Base-by-base conservation (phyloP, 92 coral and sea anemone genomes). In the Palythoa heliodiscus region DNA sequence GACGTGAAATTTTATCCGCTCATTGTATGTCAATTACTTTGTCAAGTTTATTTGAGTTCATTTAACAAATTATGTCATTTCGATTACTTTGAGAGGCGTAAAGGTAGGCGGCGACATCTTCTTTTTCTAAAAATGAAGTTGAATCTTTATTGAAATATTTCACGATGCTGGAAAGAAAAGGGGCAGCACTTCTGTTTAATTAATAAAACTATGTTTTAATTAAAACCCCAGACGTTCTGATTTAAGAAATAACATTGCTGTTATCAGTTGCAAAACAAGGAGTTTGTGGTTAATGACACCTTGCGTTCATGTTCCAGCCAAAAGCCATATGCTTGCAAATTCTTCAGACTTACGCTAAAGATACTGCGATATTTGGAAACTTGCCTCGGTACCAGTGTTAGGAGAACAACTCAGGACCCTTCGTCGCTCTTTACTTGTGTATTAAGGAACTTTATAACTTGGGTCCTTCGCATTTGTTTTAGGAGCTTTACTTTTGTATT, bases 1-100 rank as follows among this genome's bases (percentile, higher is more conserved):
- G 35, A 40, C 22, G 69, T 79, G 84, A 63, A 63, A 50, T 79
- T 79, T 79, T 79, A 43, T 64, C 84, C 71, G 50, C 84, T 22
- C 39, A 64, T 79, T 64, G 57, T 63, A 58, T 61, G 25, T 77
- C 8, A 24, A 54, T n/a, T 24, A 76, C 38, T 55, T 76, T 5
- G 81, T 54, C 50, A 23, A 29, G 52, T 64, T 4, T 76, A 54
- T 76, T 74, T 24, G 81, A 76, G 81, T 76, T 76, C 48, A 52
- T 54, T 54, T 52, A 58, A 76, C 73, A 37, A 53, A 53, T 25
- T 54, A 55, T 14, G 64, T 76, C 66, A 24, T 54, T 25, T 29
- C 24, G 81, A 76, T 76, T 76, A 52, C 81, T 22, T 24, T 76
- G 25, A 76, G 11, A 76, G 23, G 14, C n/a, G 7, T 10, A 54